A percentile compares a stretch with the other conserved stretches of the same genome.
These are phyloP conservation scores for Meteorus colon DNA, from an alignment of 2,888 invertebrate species.

Conservation along the genomic window DNA sequence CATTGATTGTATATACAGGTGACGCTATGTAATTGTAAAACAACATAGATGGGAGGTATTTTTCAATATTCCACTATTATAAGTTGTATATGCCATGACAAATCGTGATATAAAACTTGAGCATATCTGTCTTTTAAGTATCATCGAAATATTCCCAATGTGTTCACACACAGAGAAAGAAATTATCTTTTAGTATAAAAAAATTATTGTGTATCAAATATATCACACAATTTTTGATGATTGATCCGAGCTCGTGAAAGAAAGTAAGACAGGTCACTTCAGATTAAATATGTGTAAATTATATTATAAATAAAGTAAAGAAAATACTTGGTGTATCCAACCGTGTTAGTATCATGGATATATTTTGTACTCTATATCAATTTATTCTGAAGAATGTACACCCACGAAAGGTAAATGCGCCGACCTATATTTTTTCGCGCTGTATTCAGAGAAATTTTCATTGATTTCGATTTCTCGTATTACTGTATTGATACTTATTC, in stretches of 20 bases:
- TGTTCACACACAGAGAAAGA: too few relatives aligned
- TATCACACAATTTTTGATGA: not conserved
- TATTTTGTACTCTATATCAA: constrained; percentile 28
- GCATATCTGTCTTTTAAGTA: not conserved
- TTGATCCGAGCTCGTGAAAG: not conserved
- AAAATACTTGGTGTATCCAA: not conserved
- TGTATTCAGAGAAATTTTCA: not conserved
- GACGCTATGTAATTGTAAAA: not conserved
- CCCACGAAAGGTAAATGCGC: not conserved
- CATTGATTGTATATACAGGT: not conserved
- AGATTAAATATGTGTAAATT: not conserved
- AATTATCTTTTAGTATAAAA: too few relatives aligned
- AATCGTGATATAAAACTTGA: constrained; percentile 8
- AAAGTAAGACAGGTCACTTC: not conserved
- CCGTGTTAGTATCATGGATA: constrained; percentile 1
- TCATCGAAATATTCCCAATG: too few relatives aligned
- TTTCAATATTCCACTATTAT: not conserved
- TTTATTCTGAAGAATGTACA: constrained; percentile 11
- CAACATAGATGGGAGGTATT: not conserved
- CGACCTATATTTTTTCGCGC: not conserved
- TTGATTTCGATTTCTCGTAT: not conserved
- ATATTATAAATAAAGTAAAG: not conserved
- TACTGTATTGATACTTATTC: not conserved
- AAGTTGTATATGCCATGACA: not conserved
- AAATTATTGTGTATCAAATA: not conserved